These are phyloP conservation scores for Yasuhikotakia modesta DNA, from an alignment of 2,797 vertebrate species.

Conservation along the genomic window DNA sequence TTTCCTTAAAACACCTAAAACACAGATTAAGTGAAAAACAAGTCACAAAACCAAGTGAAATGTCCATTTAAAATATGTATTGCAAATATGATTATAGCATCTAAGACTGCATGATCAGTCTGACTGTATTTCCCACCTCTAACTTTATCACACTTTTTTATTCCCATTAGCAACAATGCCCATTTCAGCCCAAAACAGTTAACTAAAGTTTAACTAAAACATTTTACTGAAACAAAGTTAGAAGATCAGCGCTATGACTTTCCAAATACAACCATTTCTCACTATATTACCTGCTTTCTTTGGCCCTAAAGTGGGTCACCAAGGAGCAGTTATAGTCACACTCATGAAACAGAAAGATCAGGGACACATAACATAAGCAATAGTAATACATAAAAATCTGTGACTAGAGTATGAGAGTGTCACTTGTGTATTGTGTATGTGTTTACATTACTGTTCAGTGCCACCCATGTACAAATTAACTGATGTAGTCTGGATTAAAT, in stretches of 20 bases:
- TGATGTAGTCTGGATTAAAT: neutral
- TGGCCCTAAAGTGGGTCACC: slow-evolving; percentile 75
- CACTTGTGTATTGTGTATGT: neutral
- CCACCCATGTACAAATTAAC: neutral
- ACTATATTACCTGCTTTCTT: slow-evolving; percentile 14
- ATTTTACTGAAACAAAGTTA: neutral
- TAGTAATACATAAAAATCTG: neutral
- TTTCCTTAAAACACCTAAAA: neutral
- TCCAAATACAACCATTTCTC: neutral
- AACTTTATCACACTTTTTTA: neutral
- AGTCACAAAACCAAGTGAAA: neutral
- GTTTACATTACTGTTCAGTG: neutral
- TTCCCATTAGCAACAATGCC: neutral
- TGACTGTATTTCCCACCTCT: too few relatives aligned
- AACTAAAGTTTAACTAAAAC: neutral
- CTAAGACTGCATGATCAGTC: neutral
- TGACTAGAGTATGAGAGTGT: neutral
- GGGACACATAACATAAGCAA: neutral
- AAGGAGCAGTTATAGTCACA: slow-evolving; percentile 62
- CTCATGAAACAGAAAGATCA: slow-evolving; percentile 65
- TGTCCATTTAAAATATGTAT: neutral
- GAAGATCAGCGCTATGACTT: slow-evolving; percentile 20
- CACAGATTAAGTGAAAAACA: neutral
- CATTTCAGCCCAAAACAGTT: neutral
- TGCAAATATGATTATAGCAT: neutral